Conservation (phyloP, 2,113 vertebrate species). For the Urocitellus parryii region DNA sequence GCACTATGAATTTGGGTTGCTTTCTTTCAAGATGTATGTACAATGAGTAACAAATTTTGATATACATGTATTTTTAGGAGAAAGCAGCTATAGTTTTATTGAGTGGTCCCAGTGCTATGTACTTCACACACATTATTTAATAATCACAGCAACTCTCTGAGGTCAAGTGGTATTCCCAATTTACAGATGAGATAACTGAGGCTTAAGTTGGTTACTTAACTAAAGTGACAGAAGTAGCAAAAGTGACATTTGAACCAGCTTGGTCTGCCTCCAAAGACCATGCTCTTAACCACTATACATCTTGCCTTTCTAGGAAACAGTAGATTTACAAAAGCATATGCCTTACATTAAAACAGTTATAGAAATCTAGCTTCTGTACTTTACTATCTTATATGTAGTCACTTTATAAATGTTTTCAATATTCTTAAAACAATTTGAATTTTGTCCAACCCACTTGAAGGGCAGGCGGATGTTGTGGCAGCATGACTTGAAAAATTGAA, state of each 20-base stretch:
- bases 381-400: neutral
- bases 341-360: constrained; percentile 44
- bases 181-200: constrained; percentile 50
- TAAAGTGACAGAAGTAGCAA: neutral
- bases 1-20: neutral
- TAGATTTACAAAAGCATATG: neutral
- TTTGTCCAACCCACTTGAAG: constrained; percentile 25
- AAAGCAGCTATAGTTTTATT: constrained; percentile 11
- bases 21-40: constrained; percentile 36
- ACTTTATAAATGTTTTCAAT: constrained; percentile 9
- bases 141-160: neutral
- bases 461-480: neutral
- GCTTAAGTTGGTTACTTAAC: constrained; percentile 29
- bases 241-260: constrained; percentile 28
- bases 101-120: neutral
- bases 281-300: neutral
- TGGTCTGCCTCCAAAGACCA: neutral
- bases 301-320: constrained; percentile 38
- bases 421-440: constrained; percentile 61
- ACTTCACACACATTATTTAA: neutral
- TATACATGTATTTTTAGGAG: constrained; percentile 8
- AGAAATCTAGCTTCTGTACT: neutral
- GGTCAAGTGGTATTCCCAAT: neutral
- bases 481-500: constrained; percentile 50
- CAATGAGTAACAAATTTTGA: constrained; percentile 8